Evolutionary conservation across 1,140 invertebrate genomes (phyloP).

Genomic region (Dreissena rostriformis): DNA sequence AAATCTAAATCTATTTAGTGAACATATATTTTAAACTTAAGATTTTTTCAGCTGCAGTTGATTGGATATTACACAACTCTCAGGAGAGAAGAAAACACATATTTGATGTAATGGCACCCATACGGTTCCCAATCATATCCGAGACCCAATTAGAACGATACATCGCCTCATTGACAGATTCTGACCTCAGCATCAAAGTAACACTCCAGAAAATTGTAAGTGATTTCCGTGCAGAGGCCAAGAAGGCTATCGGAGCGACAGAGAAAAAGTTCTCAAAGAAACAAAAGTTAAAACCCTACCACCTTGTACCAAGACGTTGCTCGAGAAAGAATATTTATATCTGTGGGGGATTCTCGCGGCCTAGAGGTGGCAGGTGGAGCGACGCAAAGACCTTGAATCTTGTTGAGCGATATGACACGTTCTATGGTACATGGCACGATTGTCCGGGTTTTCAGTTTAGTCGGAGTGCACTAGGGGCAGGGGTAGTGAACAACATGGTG

Average conservation of each 20-base stretch:
- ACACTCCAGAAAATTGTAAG: constrained; percentile 56
- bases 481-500: constrained; percentile 62
- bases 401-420: constrained; percentile 70
- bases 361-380: constrained; percentile 80
- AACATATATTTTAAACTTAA: no score
- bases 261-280: constrained; percentile 22
- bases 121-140: constrained; percentile 70
- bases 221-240: constrained; percentile 27
- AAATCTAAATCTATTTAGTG: no score
- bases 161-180: constrained; percentile 49
- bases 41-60: constrained; percentile 58
- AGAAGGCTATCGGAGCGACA: constrained; percentile 30
- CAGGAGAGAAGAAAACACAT: constrained; percentile 54
- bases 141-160: constrained; percentile 59
- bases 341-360: constrained; percentile 68
- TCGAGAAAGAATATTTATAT: constrained; percentile 83
- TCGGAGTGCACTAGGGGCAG: constrained; percentile 68
- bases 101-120: constrained; percentile 65
- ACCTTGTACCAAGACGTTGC: constrained; percentile 63
- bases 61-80: constrained; percentile 67
- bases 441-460: constrained; percentile 55
- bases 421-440: constrained; percentile 64
- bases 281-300: constrained; percentile 30
- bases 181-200: constrained; percentile 63
- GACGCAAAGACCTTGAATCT: constrained; percentile 63